Percentiles rank a stretch among this genome's conserved stretches.
Evolutionary conservation across 1,140 invertebrate species (phyloP).

Genomic region (Drosophila mojavensis): DNA sequence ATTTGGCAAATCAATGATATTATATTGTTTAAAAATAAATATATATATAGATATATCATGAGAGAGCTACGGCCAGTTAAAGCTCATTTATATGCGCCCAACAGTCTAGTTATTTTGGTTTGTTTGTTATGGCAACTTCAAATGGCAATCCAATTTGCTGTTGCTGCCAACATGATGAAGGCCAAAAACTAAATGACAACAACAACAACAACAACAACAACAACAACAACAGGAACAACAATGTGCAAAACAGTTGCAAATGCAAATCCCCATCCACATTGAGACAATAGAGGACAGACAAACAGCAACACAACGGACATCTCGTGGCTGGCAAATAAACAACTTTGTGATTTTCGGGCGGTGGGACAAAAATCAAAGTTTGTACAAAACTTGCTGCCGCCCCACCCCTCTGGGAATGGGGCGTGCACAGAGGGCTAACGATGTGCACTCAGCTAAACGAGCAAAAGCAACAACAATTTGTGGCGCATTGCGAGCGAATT

Average conservation of each 20-base stretch:
- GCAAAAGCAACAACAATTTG: constrained; percentile 4
- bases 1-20: neutral
- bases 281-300: neutral
- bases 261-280: constrained; percentile 31
- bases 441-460: constrained; percentile 38
- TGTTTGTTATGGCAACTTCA: constrained; percentile 11
- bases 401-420: neutral
- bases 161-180: constrained; percentile 20
- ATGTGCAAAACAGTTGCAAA: constrained; percentile 21
- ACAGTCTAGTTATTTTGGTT: constrained; percentile 1
- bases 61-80: neutral
- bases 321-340: constrained; percentile 28
- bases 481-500: neutral
- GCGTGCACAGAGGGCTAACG: constrained; percentile 7
- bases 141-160: constrained; percentile 30
- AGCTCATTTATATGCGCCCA: constrained; percentile 3
- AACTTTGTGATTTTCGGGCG: constrained; percentile 27
- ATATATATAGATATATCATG: neutral
- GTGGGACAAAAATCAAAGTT: constrained; percentile 32
- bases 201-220: neutral
- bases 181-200: constrained; percentile 27
- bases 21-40: neutral
- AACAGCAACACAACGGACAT: constrained; percentile 3
- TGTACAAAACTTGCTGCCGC: constrained; percentile 19
- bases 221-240: too few relatives aligned